Conservation (phyloP, 2,113 vertebrate species). For the Psephotus haematonotus region DNA sequence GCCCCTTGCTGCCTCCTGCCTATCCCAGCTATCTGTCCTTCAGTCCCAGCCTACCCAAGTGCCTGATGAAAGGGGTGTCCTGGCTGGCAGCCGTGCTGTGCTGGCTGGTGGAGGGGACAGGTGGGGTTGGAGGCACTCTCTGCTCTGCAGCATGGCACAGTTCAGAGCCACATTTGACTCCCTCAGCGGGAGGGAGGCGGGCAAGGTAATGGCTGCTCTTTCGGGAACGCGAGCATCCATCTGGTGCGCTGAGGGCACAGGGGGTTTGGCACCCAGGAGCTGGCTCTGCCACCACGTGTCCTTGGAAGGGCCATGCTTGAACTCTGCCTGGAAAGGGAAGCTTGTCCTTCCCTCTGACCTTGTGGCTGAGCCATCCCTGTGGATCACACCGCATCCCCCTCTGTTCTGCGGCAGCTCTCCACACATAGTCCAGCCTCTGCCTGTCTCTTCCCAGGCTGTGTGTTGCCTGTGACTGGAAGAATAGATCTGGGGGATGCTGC, state of each 20-base stretch:
- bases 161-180: slow-evolving; percentile 21
- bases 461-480: neutral
- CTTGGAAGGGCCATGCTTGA: neutral
- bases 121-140: slow-evolving; percentile 5
- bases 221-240: slow-evolving; percentile 27
- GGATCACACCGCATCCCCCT: neutral
- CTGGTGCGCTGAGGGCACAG: slow-evolving; percentile 19
- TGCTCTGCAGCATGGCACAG: slow-evolving; percentile 17
- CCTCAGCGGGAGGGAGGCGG: neutral
- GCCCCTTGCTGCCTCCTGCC: neutral
- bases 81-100: neutral
- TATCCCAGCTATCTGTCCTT: neutral
- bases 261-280: slow-evolving; percentile 61
- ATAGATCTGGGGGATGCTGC: neutral
- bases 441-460: neutral
- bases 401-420: neutral
- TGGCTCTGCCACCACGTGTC: neutral
- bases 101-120: neutral
- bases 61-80: accelerated
- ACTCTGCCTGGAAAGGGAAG: slow-evolving; percentile 1
- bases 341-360: slow-evolving; percentile 45
- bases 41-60: accelerated
- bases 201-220: slow-evolving; percentile 25
- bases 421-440: neutral
- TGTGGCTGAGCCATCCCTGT: neutral